Evolutionary conservation across 2,888 invertebrate genomes (phyloP).

Genomic region (Drosophila multiciliata): DNA sequence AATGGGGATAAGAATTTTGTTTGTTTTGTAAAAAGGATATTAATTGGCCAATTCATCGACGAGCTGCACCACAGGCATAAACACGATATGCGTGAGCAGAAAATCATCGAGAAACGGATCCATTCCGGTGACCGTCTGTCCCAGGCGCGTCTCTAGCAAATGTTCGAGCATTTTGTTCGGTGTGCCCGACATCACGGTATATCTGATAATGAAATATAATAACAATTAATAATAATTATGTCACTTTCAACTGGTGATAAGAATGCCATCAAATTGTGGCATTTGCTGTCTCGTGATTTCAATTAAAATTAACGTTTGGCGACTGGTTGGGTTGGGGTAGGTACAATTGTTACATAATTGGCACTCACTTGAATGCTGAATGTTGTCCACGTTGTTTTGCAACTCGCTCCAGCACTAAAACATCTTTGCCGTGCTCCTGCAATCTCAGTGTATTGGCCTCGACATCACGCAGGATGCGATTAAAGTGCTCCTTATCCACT

Average conservation of each 20-base stretch:
- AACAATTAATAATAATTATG: conserved; percentile 23
- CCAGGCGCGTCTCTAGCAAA: conserved; percentile 91
- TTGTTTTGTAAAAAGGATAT: conserved; percentile 88
- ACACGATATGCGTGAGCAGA: conserved; percentile 92
- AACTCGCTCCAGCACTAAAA: conserved; percentile 91
- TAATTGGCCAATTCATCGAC: conserved; percentile 90
- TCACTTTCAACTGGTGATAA: conserved; percentile 37
- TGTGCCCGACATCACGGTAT: conserved; percentile 94
- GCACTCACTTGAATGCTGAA: conserved; percentile 88
- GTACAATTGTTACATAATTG: conserved; percentile 7
- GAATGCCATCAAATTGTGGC: conserved; percentile 28
- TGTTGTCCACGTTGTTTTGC: conserved; percentile 86
- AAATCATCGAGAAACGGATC: conserved; percentile 94
- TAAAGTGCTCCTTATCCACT: conserved; percentile 94
- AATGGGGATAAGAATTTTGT: neutral
- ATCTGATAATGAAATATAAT: conserved; percentile 85
- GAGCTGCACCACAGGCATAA: conserved; percentile 91
- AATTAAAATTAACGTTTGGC: conserved; percentile 39
- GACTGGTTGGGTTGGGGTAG: neutral
- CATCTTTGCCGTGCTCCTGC: conserved; percentile 93
- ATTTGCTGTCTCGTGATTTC: conserved; percentile 28
- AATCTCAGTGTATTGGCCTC: conserved; percentile 94
- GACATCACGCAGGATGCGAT: conserved; percentile 92
- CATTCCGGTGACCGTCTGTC: conserved; percentile 87
- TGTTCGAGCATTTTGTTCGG: conserved; percentile 95